Percentiles rank a stretch among this genome's conserved stretches.
phyloP scores from a whole-genome alignment of 2,888 invertebrate species.

The Trissoscelio sp. region DNA sequence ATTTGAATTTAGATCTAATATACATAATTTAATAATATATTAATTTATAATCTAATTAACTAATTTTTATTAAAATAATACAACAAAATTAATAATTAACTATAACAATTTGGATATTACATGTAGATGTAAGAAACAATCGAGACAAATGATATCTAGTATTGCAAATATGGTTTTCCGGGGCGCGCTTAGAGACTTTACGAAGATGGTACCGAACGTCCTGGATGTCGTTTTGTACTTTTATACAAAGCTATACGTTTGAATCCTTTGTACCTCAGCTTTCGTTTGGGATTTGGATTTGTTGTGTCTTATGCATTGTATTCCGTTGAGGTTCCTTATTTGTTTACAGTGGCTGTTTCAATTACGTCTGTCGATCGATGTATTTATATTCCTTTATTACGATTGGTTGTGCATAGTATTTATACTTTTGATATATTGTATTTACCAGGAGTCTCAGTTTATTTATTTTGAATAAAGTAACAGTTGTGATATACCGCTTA shows the following conservation, averaged over 20 bases:
- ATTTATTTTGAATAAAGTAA: constrained; percentile 56
- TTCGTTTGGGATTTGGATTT: constrained; percentile 10
- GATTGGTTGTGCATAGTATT: constrained; percentile 26
- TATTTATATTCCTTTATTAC: constrained; percentile 20
- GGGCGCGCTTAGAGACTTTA: constrained; percentile 13
- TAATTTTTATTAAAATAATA: too few relatives aligned
- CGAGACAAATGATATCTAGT: constrained; percentile 7
- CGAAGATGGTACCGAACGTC: constrained; percentile 2
- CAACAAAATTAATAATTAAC: not conserved
- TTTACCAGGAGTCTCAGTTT: constrained; percentile 17
- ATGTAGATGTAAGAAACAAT: not conserved
- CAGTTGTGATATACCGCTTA: constrained; percentile 48
- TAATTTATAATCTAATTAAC: too few relatives aligned
- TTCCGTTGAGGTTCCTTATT: constrained; percentile 36
- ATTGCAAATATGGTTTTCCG: constrained; percentile 17
- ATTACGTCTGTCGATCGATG: not conserved
- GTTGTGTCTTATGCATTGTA: not conserved
- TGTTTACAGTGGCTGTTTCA: constrained; percentile 30
- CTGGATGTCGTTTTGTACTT: constrained; percentile 53
- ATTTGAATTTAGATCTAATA: too few relatives aligned
- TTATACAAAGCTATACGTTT: constrained; percentile 54
- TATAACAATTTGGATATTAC: not conserved
- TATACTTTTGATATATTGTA: constrained; percentile 30
- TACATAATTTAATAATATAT: too few relatives aligned
- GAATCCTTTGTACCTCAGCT: constrained; percentile 1